Percentiles rank a stretch among this genome's conserved stretches.
Conservation (phyloP, 2,797 vertebrate species). For the Fringilla coelebs region DNA sequence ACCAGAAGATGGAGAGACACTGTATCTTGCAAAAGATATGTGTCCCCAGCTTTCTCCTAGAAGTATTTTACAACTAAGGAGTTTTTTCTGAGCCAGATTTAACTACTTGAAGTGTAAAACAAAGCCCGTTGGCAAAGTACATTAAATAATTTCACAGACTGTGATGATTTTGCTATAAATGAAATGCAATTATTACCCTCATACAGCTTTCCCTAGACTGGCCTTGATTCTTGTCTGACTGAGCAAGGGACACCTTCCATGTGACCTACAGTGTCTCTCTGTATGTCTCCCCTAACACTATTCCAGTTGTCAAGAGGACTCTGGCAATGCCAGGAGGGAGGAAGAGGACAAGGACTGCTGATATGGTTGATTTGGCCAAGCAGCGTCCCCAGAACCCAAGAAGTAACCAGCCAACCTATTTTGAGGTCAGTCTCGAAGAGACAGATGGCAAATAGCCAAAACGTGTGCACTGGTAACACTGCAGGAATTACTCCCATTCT, state of each 20-base stretch:
- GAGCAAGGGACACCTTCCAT: accelerated
- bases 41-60: accelerated
- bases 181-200: not conserved
- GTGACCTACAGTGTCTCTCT: not conserved
- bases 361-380: not conserved
- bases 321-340: not conserved
- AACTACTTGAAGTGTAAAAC: not conserved
- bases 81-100: not conserved
- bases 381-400: not conserved
- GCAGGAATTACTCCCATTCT: not conserved
- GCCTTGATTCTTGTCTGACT: not conserved
- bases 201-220: not conserved
- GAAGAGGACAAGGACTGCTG: not conserved
- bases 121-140: not conserved
- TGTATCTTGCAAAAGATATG: not conserved
- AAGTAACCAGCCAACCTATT: not conserved
- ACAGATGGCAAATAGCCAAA: not conserved
- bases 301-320: not conserved
- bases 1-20: not conserved
- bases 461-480: accelerated
- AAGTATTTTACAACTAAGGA: not conserved
- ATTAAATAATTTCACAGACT: not conserved
- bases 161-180: not conserved
- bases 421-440: not conserved
- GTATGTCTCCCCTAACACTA: accelerated